Base-by-base conservation (phyloP, 2,888 invertebrate genomes). In the Trileptium ribeirensis region DNA sequence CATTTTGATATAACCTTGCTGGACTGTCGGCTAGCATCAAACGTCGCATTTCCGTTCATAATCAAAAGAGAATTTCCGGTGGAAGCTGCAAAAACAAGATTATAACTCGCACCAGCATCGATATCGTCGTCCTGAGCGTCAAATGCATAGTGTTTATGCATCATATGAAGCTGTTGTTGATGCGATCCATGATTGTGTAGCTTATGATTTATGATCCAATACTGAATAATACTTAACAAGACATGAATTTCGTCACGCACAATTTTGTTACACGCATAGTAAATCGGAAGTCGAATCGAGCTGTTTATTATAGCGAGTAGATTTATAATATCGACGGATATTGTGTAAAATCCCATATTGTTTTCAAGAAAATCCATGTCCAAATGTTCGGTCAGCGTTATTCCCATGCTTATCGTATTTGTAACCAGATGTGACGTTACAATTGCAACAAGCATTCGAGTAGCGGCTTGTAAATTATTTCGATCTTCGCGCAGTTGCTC, bases 261-360 rank as follows among this genome's bases (percentile, higher is more conserved):
- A 31, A 33, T 8, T 36, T 70, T 79, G 67, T 79, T 74, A 36
- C 79, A 79, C 29, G 51, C 36, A 40, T 34, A 79, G 79, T 79
- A 79, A 34, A 79, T 19, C 15, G 79, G 79, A 3, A 79, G 37
- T 29, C 79, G 79, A 8, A 79, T 39, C 3, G 33, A 3, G 34
- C 64, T 34, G 67, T 40, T 40, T 38, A 36, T 3, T 31, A 79
- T 67, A 1, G 79, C 29, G 64, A 79, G 79, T n/a, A 79, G 2
- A 40, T 40, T 79, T 31, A 79, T 67, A 15, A 79, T 24, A 38
- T 79, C 79, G 34, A 29, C 15, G 2, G 79, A 31, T 1, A 51
- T 24, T n/a, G 39, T 8, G 8, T 19, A 38, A 24, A 8, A 38
- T 1, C 1, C 33, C 38, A 31, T 33, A 8, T 51, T 8, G 2